Evolutionary conservation across 2,888 invertebrate genomes (phyloP).

Genomic region (Tinea semifulvella): DNA sequence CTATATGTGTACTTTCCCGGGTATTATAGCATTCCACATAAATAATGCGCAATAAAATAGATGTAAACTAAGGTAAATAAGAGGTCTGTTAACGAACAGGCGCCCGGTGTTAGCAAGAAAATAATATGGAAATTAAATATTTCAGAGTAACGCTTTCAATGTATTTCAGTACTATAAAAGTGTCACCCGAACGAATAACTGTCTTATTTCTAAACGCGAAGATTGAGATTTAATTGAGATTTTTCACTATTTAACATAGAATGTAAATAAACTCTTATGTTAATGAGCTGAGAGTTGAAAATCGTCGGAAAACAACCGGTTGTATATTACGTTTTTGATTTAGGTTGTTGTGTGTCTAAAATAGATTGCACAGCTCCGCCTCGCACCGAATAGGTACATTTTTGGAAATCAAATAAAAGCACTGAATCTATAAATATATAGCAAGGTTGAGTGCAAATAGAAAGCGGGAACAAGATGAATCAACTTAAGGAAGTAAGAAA

Average conservation of each 20-base stretch:
- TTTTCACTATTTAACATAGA: slow-evolving; percentile 14
- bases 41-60: too few relatives aligned
- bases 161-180: neutral
- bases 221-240: slow-evolving; percentile 5
- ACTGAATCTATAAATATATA: slow-evolving; percentile 17
- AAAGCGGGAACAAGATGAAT: neutral
- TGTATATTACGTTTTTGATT: slow-evolving; percentile 44
- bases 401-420: slow-evolving; percentile 63
- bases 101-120: too few relatives aligned
- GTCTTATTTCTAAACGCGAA: neutral
- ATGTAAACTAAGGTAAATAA: too few relatives aligned
- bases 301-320: slow-evolving; percentile 23
- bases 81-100: too few relatives aligned
- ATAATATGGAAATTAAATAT: slow-evolving; percentile 5
- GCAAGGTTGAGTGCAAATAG: neutral
- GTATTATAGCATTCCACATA: too few relatives aligned
- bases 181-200: neutral
- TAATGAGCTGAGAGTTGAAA: slow-evolving; percentile 32
- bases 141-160: neutral
- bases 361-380: slow-evolving; percentile 49
- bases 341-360: slow-evolving; percentile 38
- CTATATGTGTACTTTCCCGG: too few relatives aligned
- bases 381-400: slow-evolving; percentile 56
- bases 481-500: too few relatives aligned
- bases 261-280: slow-evolving; percentile 27